phyloP scores from a whole-genome alignment of 2,113 vertebrate genomes.

The Brachypteracias leptosomus region DNA sequence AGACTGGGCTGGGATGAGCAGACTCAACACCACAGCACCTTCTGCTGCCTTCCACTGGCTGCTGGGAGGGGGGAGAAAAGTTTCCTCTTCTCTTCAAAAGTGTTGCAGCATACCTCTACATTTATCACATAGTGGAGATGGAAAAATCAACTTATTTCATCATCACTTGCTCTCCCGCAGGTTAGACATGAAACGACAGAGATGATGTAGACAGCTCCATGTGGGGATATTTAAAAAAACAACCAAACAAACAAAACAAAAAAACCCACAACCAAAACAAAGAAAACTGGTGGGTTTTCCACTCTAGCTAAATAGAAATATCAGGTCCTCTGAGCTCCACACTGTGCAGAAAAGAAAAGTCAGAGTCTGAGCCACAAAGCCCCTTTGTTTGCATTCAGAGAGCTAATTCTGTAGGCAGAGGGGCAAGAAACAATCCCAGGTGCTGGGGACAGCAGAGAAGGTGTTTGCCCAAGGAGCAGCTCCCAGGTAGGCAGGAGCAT shows the following conservation, averaged over 20 bases:
- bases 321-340: background rate
- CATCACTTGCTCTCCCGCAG: fast-evolving
- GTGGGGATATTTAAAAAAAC: background rate
- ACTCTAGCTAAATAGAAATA: background rate
- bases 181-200: background rate
- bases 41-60: background rate
- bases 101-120: background rate
- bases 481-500: background rate
- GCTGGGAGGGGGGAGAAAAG: fast-evolving
- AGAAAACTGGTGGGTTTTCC: fast-evolving
- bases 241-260: too few relatives aligned
- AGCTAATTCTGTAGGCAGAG: background rate
- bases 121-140: background rate
- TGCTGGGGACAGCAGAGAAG: background rate
- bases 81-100: background rate
- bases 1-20: fast-evolving
- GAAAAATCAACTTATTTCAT: background rate
- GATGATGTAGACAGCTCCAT: fast-evolving
- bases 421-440: background rate
- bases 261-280: too few relatives aligned
- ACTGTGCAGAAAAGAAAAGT: background rate
- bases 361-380: background rate
- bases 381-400: background rate
- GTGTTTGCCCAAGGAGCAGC: fast-evolving
- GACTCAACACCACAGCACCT: background rate